Conservation (phyloP, 2,113 vertebrate species). For the Lethenteron camtschaticum region DNA sequence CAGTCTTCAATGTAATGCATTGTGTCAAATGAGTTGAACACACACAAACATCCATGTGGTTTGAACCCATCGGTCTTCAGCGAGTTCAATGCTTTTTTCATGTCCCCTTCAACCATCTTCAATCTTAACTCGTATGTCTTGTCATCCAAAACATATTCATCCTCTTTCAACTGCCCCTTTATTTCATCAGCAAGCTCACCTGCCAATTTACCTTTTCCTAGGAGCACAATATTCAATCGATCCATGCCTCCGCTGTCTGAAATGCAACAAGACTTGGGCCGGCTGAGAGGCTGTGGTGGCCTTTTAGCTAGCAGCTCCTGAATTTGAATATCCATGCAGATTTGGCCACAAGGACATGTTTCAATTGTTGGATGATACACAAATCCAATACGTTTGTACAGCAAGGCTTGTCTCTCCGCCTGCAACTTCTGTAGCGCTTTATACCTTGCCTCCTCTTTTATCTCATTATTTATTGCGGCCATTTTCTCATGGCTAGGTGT, state of each 20-base stretch:
- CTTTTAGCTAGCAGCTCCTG: conserved; percentile 76
- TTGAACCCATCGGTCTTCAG: conserved; percentile 69
- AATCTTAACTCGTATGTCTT: conserved; percentile 95
- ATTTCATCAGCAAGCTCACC: conserved; percentile 94
- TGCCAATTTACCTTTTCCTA: conserved; percentile 77
- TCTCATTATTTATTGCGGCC: conserved; percentile 76
- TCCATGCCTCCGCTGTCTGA: conserved; percentile 73
- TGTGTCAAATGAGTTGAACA: conserved; percentile 89
- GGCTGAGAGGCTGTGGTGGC: conserved; percentile 61
- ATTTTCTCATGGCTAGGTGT: conserved; percentile 98
- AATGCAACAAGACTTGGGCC: conserved; percentile 50
- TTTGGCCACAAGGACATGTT: conserved; percentile 83
- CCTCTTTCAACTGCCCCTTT: conserved; percentile 79
- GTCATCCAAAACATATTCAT: conserved; percentile 91
- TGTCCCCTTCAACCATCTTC: conserved; percentile 67
- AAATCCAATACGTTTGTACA: conserved; percentile 95
- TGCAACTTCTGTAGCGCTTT: conserved; percentile 91
- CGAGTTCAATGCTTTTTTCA: conserved; percentile 60
- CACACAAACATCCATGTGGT: conserved; percentile 89
- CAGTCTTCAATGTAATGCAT: conserved; percentile 81
- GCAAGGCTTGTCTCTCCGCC: conserved; percentile 84
- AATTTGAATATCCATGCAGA: conserved; percentile 82
- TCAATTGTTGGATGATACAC: conserved; percentile 98
- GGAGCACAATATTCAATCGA: conserved; percentile 86
- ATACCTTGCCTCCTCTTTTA: conserved; percentile 89